phyloP scores from a whole-genome alignment of 2,113 vertebrate genomes.

The Lampris megalopsis region DNA sequence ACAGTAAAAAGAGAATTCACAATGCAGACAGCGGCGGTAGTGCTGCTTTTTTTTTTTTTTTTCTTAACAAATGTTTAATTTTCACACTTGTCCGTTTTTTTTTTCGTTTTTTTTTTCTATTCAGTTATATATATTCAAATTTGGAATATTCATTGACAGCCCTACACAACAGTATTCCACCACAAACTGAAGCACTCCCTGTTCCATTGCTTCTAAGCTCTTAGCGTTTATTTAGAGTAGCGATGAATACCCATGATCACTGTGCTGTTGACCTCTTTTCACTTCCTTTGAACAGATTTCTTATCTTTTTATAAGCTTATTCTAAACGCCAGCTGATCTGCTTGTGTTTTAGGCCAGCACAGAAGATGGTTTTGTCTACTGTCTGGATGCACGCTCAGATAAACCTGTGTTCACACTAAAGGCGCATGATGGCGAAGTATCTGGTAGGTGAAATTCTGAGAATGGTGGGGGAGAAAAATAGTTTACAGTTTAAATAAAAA shows the following conservation, averaged over 20 bases:
- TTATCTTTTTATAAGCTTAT: neutral
- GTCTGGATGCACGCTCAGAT: constrained; percentile 93
- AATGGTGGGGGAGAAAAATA: neutral
- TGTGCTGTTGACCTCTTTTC: neutral
- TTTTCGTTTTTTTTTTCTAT: too few relatives aligned
- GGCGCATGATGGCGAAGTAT: constrained; percentile 94
- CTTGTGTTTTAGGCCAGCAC: constrained; percentile 88
- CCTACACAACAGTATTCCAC: too few relatives aligned
- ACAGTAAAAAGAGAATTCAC: too few relatives aligned
- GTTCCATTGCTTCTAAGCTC: too few relatives aligned
- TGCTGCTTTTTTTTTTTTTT: too few relatives aligned
- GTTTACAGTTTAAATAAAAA: neutral
- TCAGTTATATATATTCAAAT: too few relatives aligned
- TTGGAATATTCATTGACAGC: too few relatives aligned
- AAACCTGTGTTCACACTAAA: constrained; percentile 94
- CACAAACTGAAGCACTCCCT: too few relatives aligned
- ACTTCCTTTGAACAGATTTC: neutral
- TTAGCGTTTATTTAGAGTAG: too few relatives aligned
- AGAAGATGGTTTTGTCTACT: constrained; percentile 97
- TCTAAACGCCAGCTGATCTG: neutral
- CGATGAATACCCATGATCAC: neutral
- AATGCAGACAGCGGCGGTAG: too few relatives aligned
- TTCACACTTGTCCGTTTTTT: too few relatives aligned
- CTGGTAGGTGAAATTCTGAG: constrained; percentile 83
- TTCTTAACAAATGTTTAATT: too few relatives aligned